phyloP scores from a whole-genome alignment of 53 echinoderm and acorn worm species.

The Echinarachnius parma region DNA sequence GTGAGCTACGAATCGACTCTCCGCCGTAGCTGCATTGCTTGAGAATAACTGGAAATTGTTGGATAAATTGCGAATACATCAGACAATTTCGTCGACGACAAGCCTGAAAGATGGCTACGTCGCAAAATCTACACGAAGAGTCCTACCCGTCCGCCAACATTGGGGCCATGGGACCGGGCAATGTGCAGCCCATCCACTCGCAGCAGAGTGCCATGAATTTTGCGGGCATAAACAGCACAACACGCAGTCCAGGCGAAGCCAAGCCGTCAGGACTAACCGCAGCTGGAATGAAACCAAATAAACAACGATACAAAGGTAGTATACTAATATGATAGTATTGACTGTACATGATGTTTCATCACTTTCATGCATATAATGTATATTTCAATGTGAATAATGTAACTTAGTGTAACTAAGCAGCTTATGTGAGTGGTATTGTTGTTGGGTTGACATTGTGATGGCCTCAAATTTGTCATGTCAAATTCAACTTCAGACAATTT shows the following conservation, averaged over 20 bases:
- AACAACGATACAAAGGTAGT: constrained; percentile 65
- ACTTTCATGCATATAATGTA: too few species aligned
- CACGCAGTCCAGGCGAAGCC: constrained; percentile 61
- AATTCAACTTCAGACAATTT: too few species aligned
- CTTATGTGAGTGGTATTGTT: too few species aligned
- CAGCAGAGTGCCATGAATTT: constrained; percentile 61
- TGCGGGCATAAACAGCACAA: constrained; percentile 65
- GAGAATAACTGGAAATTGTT: too few species aligned
- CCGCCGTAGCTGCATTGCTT: background rate
- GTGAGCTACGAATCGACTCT: background rate
- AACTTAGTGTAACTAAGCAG: too few species aligned
- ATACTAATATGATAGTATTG: too few species aligned
- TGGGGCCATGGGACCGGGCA: constrained; percentile 28
- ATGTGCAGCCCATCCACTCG: constrained; percentile 41
- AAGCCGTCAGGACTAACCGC: constrained; percentile 55
- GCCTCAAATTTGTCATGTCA: too few species aligned
- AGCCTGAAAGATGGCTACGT: constrained; percentile 41
- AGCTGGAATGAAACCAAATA: constrained; percentile 54
- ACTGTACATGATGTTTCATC: too few species aligned
- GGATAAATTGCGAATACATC: too few species aligned
- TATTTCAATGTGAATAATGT: too few species aligned
- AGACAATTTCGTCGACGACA: constrained; percentile 25
- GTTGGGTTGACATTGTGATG: too few species aligned
- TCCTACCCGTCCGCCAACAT: constrained; percentile 31
- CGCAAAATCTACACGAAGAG: constrained; percentile 49